phyloP scores from a whole-genome alignment of 2,113 vertebrate species.

The Pelmatolapia mariae region DNA sequence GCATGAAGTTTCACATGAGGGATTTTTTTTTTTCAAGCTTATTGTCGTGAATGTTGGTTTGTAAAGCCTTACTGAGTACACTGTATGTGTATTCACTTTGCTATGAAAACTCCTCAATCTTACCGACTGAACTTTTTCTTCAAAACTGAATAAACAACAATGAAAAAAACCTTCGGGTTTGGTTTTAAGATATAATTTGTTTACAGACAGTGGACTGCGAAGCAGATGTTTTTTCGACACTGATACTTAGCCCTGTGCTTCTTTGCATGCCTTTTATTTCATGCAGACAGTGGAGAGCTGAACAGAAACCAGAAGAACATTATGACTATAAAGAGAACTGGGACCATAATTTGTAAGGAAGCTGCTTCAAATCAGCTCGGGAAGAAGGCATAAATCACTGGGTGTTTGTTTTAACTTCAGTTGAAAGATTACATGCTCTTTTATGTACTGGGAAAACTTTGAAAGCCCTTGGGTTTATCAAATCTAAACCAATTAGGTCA shows the following conservation, averaged over 20 bases:
- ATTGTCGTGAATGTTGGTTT: conserved; percentile 5
- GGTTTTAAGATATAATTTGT: neutral
- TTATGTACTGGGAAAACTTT: neutral
- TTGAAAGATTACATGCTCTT: neutral
- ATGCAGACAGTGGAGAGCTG: conserved; percentile 5
- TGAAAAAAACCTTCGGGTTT: neutral
- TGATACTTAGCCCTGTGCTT: conserved; percentile 50
- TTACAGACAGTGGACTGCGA: neutral
- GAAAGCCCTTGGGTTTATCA: neutral
- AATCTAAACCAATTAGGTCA: neutral
- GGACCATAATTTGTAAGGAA: neutral
- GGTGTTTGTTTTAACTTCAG: neutral
- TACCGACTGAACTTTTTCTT: neutral
- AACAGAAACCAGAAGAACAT: neutral
- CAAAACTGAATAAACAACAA: neutral
- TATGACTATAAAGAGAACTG: neutral
- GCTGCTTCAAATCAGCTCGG: neutral
- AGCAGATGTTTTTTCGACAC: neutral
- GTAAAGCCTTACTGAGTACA: conserved; percentile 9
- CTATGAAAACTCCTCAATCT: neutral
- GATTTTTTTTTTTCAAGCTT: conserved; percentile 11
- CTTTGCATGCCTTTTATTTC: conserved; percentile 13
- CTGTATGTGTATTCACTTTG: neutral
- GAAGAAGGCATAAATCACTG: neutral
- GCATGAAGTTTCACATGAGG: conserved; percentile 47